phyloP scores from a whole-genome alignment of 2,797 vertebrate species.

The Enoplosus armatus region DNA sequence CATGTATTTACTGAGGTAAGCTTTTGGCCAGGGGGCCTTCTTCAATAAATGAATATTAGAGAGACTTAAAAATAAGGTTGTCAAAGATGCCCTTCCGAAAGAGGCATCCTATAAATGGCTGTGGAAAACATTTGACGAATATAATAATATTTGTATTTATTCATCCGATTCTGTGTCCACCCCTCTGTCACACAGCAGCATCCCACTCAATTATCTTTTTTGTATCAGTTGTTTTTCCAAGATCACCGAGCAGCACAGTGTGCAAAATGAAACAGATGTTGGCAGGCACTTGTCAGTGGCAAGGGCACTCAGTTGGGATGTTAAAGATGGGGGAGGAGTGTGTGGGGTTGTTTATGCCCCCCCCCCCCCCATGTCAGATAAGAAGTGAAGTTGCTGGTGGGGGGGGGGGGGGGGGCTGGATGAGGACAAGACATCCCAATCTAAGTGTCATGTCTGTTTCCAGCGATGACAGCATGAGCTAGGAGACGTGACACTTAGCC shows the following conservation, averaged over 20 bases:
- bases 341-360: slow-evolving; percentile 54
- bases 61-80: not conserved
- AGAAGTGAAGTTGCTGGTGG: slow-evolving; percentile 45
- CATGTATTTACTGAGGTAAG: not conserved
- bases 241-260: slow-evolving; percentile 17
- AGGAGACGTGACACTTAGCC: slow-evolving; percentile 45
- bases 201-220: slow-evolving; percentile 22
- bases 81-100: not conserved
- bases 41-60: not conserved
- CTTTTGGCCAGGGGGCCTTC: not conserved
- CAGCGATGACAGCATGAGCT: slow-evolving; percentile 70
- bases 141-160: not conserved
- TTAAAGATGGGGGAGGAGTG: not conserved
- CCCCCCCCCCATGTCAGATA: slow-evolving; percentile 50
- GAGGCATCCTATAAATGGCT: not conserved
- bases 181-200: slow-evolving; percentile 6
- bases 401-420: not conserved
- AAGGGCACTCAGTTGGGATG: slow-evolving; percentile 47
- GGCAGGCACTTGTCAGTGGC: slow-evolving; percentile 51
- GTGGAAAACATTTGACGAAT: not conserved
- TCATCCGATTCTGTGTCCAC: slow-evolving; percentile 4
- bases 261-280: slow-evolving; percentile 35
- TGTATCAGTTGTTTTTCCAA: not conserved
- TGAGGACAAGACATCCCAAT: slow-evolving; percentile 38
- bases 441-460: slow-evolving; percentile 61